Conservation (phyloP, 2,113 vertebrate species). For the Piliocolobus tephrosceles region DNA sequence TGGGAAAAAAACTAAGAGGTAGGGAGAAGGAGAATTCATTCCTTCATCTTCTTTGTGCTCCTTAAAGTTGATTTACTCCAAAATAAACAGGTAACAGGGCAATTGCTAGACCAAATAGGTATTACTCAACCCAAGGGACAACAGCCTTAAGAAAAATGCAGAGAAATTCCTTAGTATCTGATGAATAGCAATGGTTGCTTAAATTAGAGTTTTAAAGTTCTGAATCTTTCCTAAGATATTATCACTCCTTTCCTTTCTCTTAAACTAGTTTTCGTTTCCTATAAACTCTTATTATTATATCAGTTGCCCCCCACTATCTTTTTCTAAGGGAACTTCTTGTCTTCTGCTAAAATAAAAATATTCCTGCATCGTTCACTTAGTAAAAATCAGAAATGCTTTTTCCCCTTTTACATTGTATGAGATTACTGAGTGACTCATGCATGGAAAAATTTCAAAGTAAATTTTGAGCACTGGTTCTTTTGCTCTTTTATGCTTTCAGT, state of each 20-base stretch:
- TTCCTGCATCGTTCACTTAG: not conserved
- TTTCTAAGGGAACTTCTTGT: not conserved
- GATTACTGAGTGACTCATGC: not conserved
- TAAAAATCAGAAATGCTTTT: not conserved
- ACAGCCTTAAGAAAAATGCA: not conserved
- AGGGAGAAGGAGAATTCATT: not conserved
- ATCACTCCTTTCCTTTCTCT: not conserved
- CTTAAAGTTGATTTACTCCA: not conserved
- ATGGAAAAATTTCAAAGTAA: not conserved
- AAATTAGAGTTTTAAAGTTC: not conserved
- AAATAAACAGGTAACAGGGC: not conserved
- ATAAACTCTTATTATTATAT: not conserved
- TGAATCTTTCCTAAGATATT: not conserved
- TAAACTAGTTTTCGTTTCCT: not conserved
- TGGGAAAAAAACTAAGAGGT: not conserved
- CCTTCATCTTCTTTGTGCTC: not conserved
- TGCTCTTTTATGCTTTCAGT: not conserved
- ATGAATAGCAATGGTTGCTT: not conserved
- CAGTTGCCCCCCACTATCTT: not conserved
- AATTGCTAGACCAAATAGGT: not conserved
- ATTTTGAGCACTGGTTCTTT: not conserved
- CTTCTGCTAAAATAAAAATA: not conserved
- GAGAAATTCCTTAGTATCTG: not conserved
- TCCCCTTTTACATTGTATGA: not conserved
- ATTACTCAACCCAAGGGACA: not conserved